phyloP scores from a whole-genome alignment of 2,888 invertebrate genomes.

The Entomobrya multifasciata region DNA sequence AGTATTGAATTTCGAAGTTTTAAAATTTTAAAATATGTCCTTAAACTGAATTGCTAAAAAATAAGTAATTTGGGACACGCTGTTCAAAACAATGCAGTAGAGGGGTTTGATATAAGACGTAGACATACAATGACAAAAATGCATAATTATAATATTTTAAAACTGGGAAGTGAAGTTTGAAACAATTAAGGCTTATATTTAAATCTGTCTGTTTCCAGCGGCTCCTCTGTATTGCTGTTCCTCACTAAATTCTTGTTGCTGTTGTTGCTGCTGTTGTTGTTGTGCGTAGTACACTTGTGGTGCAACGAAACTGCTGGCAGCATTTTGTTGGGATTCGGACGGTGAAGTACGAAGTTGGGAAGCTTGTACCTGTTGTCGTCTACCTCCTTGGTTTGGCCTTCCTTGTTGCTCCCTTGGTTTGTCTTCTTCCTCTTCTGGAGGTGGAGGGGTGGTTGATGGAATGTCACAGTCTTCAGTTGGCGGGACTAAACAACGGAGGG shows the following conservation, averaged over 20 bases:
- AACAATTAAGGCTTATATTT: conserved; percentile 1
- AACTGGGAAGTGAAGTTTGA: too few species aligned
- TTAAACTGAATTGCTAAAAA: too few species aligned
- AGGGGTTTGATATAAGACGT: too few species aligned
- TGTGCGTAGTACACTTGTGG: conserved; percentile 61
- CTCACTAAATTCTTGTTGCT: conserved; percentile 63
- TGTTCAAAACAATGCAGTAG: too few species aligned
- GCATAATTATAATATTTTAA: too few species aligned
- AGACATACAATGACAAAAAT: too few species aligned
- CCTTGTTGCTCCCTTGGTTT: conserved; percentile 78
- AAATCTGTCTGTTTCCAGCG: conserved; percentile 30
- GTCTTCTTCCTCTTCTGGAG: conserved; percentile 82
- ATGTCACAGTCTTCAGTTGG: conserved; percentile 94
- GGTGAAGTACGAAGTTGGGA: conserved; percentile 70
- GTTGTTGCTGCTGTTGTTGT: conserved; percentile 43
- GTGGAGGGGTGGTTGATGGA: conserved; percentile 88
- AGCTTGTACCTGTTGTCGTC: conserved; percentile 69
- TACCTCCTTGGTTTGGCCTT: conserved; percentile 38
- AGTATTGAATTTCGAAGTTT: too few species aligned
- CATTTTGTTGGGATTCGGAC: conserved; percentile 77
- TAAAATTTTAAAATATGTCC: too few species aligned
- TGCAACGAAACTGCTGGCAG: conserved; percentile 62
- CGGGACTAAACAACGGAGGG: conserved; percentile 92
- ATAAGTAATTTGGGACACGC: too few species aligned
- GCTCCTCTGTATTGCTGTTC: conserved; percentile 35